These are phyloP conservation scores for Sericinus montela DNA, from an alignment of 2,888 invertebrate species.

Conservation along the genomic window DNA sequence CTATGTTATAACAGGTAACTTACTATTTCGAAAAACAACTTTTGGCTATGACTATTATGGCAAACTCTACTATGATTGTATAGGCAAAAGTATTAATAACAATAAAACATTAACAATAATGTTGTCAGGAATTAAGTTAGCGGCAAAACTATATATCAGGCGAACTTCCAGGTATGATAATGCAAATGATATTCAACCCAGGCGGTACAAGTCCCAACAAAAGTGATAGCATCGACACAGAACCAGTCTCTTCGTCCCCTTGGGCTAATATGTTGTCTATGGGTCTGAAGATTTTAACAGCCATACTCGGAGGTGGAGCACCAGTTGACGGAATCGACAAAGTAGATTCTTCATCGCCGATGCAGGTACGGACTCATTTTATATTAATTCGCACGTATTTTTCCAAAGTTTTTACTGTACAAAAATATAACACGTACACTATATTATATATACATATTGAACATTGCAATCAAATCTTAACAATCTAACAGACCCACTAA, in stretches of 20 bases:
- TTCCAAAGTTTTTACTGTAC: conserved; percentile 23
- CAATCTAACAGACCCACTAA: conserved; percentile 67
- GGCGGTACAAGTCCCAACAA: conserved; percentile 86
- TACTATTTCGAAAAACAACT: too few species aligned
- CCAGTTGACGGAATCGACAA: conserved; percentile 92
- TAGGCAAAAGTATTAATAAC: too few species aligned
- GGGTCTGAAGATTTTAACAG: conserved; percentile 91
- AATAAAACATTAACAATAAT: too few species aligned
- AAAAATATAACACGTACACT: conserved; percentile 15
- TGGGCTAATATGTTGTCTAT: conserved; percentile 93
- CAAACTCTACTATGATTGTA: too few species aligned
- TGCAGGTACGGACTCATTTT: conserved; percentile 84
- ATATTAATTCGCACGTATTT: conserved; percentile 21
- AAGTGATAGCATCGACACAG: conserved; percentile 87
- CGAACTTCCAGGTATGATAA: conserved; percentile 81
- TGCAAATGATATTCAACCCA: conserved; percentile 92
- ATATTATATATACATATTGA: neutral
- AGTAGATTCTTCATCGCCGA: conserved; percentile 91
- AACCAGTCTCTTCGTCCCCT: conserved; percentile 85
- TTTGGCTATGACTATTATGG: too few species aligned
- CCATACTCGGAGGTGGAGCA: conserved; percentile 88
- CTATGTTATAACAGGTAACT: too few species aligned
- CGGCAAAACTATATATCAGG: too few species aligned
- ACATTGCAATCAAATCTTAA: conserved; percentile 23
- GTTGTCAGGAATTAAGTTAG: too few species aligned